phyloP scores from a whole-genome alignment of 2,888 invertebrate species.

The Caenorhabditis becei region DNA sequence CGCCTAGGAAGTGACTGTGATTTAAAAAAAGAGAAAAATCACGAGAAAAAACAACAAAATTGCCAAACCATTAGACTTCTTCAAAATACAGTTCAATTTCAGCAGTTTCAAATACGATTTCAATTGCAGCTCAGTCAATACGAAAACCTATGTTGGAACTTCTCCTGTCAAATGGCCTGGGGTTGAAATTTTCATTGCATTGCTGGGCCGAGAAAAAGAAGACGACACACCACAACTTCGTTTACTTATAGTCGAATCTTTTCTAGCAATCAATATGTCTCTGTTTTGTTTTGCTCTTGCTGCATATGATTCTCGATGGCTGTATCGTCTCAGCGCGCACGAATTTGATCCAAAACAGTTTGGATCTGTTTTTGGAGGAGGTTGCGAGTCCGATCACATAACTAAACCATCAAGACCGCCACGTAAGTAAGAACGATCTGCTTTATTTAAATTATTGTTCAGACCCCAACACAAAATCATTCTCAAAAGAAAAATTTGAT shows the following conservation, averaged over 20 bases:
- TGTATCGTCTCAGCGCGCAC: conserved; percentile 90
- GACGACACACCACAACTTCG: conserved; percentile 93
- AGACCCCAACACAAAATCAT: conserved; percentile 63
- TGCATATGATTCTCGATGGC: conserved; percentile 93
- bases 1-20: too few relatives aligned
- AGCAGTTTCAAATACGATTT: too few relatives aligned
- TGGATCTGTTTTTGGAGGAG: conserved; percentile 91
- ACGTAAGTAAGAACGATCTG: conserved; percentile 60
- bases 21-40: too few relatives aligned
- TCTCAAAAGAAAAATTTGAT: conserved; percentile 27
- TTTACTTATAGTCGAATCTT: conserved; percentile 93
- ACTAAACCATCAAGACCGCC: conserved; percentile 72
- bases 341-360: conserved; percentile 89
- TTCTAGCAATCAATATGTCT: conserved; percentile 89
- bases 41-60: too few relatives aligned
- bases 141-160: too few relatives aligned
- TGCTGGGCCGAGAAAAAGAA: conserved; percentile 94
- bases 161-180: conserved; percentile 87
- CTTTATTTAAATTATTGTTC: conserved; percentile 15
- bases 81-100: too few relatives aligned
- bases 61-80: too few relatives aligned
- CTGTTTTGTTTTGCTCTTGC: conserved; percentile 93
- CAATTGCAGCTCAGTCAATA: too few relatives aligned
- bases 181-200: conserved; percentile 92
- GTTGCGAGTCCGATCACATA: conserved; percentile 88